phyloP scores from a whole-genome alignment of 2,888 invertebrate species.

The Beris morrisii region DNA sequence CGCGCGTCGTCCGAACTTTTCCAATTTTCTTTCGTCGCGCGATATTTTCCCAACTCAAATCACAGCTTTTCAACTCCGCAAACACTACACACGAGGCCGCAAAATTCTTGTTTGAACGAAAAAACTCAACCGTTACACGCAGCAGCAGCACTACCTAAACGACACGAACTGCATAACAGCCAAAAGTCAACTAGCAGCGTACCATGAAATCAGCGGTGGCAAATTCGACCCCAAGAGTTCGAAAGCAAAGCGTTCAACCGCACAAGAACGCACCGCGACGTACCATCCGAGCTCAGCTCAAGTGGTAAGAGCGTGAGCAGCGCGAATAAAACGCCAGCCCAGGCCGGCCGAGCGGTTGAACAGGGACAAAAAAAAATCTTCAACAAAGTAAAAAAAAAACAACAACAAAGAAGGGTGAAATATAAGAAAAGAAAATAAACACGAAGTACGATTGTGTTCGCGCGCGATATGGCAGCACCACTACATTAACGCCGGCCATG shows the following conservation, averaged over 20 bases:
- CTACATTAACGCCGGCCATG: neutral
- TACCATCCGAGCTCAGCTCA: neutral
- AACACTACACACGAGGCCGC: no score
- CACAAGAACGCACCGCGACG: slow-evolving; percentile 47
- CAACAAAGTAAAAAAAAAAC: slow-evolving; percentile 14
- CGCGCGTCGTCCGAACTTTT: neutral
- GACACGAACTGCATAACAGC: slow-evolving; percentile 57
- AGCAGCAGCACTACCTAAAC: slow-evolving; percentile 41
- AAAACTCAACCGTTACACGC: slow-evolving; percentile 13
- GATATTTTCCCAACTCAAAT: no score
- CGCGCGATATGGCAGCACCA: neutral
- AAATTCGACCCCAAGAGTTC: slow-evolving; percentile 42
- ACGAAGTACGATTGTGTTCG: slow-evolving; percentile 12
- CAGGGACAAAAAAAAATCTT: slow-evolving; percentile 38
- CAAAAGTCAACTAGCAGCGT: slow-evolving; percentile 53
- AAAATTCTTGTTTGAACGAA: no score
- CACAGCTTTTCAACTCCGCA: no score
- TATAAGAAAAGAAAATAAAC: slow-evolving; percentile 15
- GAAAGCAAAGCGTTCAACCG: slow-evolving; percentile 17
- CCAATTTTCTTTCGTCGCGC: no score
- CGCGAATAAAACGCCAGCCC: slow-evolving; percentile 31
- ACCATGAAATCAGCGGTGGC: slow-evolving; percentile 54
- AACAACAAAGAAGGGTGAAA: slow-evolving; percentile 26
- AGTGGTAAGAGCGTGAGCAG: slow-evolving; percentile 22
- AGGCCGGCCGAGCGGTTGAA: slow-evolving; percentile 46